These are phyloP conservation scores for Heliconius erato DNA, from an alignment of 2,888 invertebrate genomes.

Conservation along the genomic window DNA sequence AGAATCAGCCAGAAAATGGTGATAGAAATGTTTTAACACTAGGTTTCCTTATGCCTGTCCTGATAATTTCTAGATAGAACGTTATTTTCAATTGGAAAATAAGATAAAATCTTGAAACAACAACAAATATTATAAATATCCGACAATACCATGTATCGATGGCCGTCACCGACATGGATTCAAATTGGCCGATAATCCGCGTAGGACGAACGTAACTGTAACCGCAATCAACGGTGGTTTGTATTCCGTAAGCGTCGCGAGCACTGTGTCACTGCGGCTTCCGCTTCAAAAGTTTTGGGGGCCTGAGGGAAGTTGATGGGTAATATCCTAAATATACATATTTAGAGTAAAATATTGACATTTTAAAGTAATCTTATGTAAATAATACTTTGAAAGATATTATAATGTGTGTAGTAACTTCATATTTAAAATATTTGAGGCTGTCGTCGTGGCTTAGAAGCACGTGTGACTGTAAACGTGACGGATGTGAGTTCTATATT, in stretches of 20 bases:
- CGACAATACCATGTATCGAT: not conserved
- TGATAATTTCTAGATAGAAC: no score
- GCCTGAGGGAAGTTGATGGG: constrained; percentile 1
- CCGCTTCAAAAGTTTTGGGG: constrained; percentile 23
- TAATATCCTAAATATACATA: not conserved
- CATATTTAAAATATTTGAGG: not conserved
- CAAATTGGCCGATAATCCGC: constrained; percentile 43
- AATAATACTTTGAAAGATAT: not conserved
- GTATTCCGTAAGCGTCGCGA: constrained; percentile 63
- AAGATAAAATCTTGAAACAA: no score
- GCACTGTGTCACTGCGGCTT: constrained; percentile 43
- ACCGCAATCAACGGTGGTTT: constrained; percentile 56
- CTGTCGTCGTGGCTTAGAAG: not conserved
- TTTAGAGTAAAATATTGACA: not conserved
- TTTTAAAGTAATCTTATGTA: not conserved
- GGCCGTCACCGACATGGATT: not conserved
- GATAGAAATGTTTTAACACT: no score
- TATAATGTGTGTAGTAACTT: not conserved
- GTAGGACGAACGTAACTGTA: constrained; percentile 52
- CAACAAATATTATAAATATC: not conserved
- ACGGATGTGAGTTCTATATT: not conserved
- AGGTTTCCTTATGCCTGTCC: no score
- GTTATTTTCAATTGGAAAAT: no score
- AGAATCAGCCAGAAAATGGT: no score
- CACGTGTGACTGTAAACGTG: not conserved